Conservation (phyloP, 2,113 vertebrate genomes). For the Xiphophorus hellerii region DNA sequence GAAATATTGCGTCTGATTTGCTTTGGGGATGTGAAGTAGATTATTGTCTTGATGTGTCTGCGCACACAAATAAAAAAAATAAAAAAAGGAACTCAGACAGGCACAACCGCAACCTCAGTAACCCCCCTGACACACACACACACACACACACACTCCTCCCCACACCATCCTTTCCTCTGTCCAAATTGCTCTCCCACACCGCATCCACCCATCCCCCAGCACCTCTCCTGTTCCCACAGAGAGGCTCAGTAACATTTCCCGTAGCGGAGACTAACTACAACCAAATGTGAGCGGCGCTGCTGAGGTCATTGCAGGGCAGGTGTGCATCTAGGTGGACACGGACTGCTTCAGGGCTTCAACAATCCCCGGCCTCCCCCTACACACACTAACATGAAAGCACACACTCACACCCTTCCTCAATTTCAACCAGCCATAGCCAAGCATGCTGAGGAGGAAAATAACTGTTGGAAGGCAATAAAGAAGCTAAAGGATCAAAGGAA, state of each 20-base stretch:
- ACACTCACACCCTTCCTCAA: constrained; percentile 23
- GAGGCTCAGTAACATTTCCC: constrained; percentile 50
- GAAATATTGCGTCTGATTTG: constrained; percentile 69
- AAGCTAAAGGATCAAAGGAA: constrained; percentile 54
- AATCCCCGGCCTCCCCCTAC: background rate
- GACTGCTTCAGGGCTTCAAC: constrained; percentile 47
- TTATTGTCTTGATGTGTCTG: constrained; percentile 59
- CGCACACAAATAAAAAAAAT: constrained; percentile 39
- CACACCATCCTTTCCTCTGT: constrained; percentile 1
- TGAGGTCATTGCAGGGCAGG: constrained; percentile 76
- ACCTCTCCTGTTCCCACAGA: constrained; percentile 50
- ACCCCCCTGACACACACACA: background rate
- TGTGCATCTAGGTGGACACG: constrained; percentile 64
- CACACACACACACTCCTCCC: too few species aligned
- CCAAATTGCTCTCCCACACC: background rate
- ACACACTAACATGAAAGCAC: background rate
- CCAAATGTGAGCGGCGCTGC: constrained; percentile 69
- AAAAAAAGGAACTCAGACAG: constrained; percentile 12
- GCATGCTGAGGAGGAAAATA: constrained; percentile 62
- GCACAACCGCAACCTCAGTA: constrained; percentile 54
- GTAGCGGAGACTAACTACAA: constrained; percentile 65
- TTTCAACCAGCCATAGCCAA: constrained; percentile 70
- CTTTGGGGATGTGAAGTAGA: constrained; percentile 64
- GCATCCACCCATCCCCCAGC: constrained; percentile 22
- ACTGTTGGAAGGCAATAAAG: constrained; percentile 56